Base-by-base conservation (phyloP, 2,888 invertebrate genomes). In the Galerucella nymphaeae region DNA sequence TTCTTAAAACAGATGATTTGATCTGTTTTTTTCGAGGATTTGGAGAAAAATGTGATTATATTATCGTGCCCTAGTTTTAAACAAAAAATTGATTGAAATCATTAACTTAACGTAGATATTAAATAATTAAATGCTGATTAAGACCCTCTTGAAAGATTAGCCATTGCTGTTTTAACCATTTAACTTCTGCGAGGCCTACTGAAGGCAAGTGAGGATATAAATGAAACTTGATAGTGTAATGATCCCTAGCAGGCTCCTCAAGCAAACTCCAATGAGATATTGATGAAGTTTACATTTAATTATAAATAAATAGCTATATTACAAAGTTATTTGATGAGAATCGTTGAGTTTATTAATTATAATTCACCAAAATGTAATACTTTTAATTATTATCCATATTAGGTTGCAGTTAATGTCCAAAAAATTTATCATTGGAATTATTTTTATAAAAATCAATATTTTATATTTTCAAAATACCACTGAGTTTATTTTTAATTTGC, bases 241-340 rank as follows among this genome's bases (percentile, higher is more conserved):
- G 58, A 57, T 61, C 41, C 59, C 62, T 57, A 3, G 73, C 53
- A 59, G 63, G 63, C 59, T 62, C 66, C 48, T 62, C 55, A 53
- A 67, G 61, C 61, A 57, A 74, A 71, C 58, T 74, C 69, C 69
- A 74, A 74, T 69, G 74, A 68, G 71, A 71, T 68, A 71, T 69
- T 65, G 74, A 74, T 68, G 65, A 48, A 68, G 74, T 74, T 68
- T 72, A 55, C 58, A 65, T 45, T 64, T 68, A 72, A 72, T 64
- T 72, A 72, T 48, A 20, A 45, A 20, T 57, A 42, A 30, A 16
- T 23, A 41, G 64, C 59, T 64, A 11, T 59, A 68, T 68, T 67
- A 42, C 48, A 53, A 48, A 57, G 41, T 66, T 69, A 72, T 74
- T 63, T 68, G 71, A 70, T 75, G 73, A 73, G 72, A 5, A 30